Percentiles rank a stretch among this genome's conserved stretches.
phyloP scores from a whole-genome alignment of 2,113 vertebrate genomes.

The Morphnarchus princeps region DNA sequence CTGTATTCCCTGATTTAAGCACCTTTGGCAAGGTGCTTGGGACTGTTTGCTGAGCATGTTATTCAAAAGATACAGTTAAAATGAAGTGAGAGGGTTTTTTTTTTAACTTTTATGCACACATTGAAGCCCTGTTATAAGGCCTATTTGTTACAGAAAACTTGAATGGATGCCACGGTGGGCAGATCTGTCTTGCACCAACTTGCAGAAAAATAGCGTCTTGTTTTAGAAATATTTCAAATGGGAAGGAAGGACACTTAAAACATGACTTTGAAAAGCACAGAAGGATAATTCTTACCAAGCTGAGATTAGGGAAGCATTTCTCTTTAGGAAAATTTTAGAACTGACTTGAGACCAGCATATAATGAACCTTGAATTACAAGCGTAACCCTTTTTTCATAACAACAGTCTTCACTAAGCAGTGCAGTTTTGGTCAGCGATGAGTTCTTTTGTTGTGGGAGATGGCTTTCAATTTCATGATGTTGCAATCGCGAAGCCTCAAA shows the following conservation, averaged over 20 bases:
- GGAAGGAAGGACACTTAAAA: neutral
- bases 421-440: neutral
- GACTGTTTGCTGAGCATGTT: neutral
- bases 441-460: conserved; percentile 12
- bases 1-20: neutral
- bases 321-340: neutral
- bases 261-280: neutral
- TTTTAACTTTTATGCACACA: neutral
- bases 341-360: neutral
- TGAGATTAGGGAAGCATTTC: neutral
- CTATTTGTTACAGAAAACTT: neutral
- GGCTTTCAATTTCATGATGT: conserved; percentile 30
- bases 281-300: neutral
- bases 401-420: neutral
- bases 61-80: neutral
- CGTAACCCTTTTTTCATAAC: neutral
- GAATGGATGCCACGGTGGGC: neutral
- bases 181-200: neutral
- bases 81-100: neutral
- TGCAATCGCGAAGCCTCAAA: neutral
- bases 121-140: neutral
- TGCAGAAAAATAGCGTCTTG: neutral
- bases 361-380: neutral
- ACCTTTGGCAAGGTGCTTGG: neutral
- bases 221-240: neutral